A percentile compares a stretch with the other conserved stretches of the same genome.
phyloP scores from a whole-genome alignment of 2,113 vertebrate species.

The Hyperoodon ampullatus region DNA sequence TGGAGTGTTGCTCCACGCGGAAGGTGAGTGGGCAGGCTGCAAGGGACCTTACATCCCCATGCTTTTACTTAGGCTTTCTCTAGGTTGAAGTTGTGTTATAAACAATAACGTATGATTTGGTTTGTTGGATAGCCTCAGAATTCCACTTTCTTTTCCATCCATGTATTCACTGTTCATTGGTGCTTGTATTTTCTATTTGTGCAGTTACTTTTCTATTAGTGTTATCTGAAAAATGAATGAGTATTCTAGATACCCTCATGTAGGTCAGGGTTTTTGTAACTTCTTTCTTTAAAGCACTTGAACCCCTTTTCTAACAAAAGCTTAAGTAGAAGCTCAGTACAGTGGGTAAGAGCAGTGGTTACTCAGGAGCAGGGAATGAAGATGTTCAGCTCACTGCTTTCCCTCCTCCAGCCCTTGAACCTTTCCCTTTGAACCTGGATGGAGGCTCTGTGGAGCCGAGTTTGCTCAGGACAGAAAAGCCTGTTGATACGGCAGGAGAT shows the following conservation, averaged over 20 bases:
- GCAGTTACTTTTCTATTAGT: not conserved
- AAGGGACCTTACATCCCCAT: accelerated
- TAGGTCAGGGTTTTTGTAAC: not conserved
- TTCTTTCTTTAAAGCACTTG: not conserved
- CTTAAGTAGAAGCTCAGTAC: too few species aligned
- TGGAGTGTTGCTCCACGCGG: not conserved
- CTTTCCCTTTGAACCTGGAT: too few species aligned
- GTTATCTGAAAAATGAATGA: constrained; percentile 30
- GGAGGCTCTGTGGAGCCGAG: too few species aligned
- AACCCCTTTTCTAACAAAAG: too few species aligned
- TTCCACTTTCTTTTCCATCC: not conserved
- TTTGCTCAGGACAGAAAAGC: too few species aligned
- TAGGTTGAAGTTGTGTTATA: not conserved
- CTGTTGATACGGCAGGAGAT: too few species aligned
- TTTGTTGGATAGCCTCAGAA: not conserved
- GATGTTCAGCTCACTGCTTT: too few species aligned
- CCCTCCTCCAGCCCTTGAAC: too few species aligned
- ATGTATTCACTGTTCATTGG: not conserved
- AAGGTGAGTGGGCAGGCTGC: not conserved
- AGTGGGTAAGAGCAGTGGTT: too few species aligned
- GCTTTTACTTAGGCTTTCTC: not conserved
- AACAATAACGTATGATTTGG: not conserved
- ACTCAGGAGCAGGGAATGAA: too few species aligned
- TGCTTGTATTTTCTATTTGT: constrained; percentile 9
- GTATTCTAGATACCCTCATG: not conserved